phyloP scores from a whole-genome alignment of 2,113 vertebrate species.

The Tenebrosternarchus preto region DNA sequence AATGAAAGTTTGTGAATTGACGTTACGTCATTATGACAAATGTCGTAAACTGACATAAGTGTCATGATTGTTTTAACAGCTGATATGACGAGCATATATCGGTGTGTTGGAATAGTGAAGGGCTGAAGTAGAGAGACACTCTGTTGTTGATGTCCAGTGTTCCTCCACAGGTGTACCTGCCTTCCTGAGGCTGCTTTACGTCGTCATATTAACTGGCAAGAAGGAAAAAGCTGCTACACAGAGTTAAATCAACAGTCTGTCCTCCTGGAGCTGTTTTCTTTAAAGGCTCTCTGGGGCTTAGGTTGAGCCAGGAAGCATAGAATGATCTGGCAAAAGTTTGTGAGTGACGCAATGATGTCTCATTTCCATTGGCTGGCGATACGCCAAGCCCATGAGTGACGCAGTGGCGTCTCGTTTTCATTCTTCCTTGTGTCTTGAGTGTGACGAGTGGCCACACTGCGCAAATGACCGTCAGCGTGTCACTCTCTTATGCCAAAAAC shows the following conservation, averaged over 20 bases:
- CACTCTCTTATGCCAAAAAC: conserved; percentile 51
- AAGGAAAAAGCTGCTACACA: neutral
- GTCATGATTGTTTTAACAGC: conserved; percentile 1
- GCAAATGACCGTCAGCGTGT: neutral
- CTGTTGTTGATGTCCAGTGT: neutral
- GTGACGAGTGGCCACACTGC: conserved; percentile 1
- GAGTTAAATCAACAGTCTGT: neutral
- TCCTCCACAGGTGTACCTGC: neutral
- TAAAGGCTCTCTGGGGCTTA: too few relatives aligned
- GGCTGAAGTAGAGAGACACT: neutral
- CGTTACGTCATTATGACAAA: neutral
- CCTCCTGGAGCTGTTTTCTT: too few relatives aligned
- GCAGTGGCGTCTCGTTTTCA: neutral
- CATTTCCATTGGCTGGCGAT: too few relatives aligned
- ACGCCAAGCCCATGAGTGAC: neutral
- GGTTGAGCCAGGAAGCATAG: too few relatives aligned
- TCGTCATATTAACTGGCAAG: neutral
- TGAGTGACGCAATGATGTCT: too few relatives aligned
- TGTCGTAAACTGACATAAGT: neutral
- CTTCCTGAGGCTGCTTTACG: neutral
- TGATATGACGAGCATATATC: neutral
- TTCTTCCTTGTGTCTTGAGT: neutral
- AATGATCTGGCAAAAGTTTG: too few relatives aligned
- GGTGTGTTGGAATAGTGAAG: neutral
- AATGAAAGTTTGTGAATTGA: too few relatives aligned